These are phyloP conservation scores for Cricetomys ansorgei DNA, from an alignment of 2,113 vertebrate genomes.

Conservation along the genomic window DNA sequence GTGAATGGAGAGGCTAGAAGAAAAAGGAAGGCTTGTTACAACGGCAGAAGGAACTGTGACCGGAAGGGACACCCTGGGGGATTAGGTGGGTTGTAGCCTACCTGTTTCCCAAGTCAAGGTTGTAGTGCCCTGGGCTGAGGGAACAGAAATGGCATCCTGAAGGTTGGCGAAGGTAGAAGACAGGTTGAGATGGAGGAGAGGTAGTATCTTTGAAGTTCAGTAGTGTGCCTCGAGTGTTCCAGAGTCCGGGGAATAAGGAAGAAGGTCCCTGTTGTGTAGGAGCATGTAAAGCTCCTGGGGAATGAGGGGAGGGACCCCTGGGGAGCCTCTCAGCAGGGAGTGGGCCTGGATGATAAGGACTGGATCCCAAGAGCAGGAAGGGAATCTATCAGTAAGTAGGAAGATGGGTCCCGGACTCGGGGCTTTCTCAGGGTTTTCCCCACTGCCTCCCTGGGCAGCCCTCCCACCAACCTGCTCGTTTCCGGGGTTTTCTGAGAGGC, in stretches of 20 bases:
- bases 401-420: neutral
- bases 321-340: neutral
- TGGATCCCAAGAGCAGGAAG: neutral
- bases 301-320: too few species aligned
- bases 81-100: accelerated
- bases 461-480: neutral
- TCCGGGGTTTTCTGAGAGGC: neutral
- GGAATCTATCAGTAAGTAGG: neutral
- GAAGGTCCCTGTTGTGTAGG: too few species aligned
- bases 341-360: neutral
- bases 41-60: neutral
- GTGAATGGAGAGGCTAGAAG: neutral
- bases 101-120: neutral
- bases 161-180: neutral
- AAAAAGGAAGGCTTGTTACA: neutral
- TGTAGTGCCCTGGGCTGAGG: neutral
- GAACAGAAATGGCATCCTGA: neutral
- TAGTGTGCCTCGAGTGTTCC: too few species aligned
- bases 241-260: neutral
- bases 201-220: neutral
- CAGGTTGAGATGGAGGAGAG: neutral
- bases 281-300: accelerated
- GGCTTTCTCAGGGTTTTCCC: conserved; percentile 49
- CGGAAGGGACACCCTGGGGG: accelerated
- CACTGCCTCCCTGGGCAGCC: accelerated